Evolutionary conservation across 2,113 vertebrate genomes (phyloP).

Genomic region (Anser brachyrhynchus): DNA sequence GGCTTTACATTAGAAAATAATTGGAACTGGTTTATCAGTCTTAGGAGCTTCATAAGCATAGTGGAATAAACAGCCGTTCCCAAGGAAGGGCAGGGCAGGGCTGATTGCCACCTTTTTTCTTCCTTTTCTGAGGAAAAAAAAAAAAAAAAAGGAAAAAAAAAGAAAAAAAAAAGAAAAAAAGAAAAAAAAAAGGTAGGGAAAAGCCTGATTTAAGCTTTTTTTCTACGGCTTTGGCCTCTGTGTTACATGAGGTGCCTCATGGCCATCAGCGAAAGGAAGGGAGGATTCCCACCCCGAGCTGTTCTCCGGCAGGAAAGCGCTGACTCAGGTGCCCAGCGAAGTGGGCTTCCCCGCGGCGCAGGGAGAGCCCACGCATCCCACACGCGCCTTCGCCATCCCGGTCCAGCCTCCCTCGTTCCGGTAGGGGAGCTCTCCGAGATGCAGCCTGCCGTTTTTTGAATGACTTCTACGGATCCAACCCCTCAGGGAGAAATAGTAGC

Average conservation of each 20-base stretch:
- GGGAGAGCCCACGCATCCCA: slow-evolving; percentile 25
- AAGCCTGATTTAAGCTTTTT: neutral
- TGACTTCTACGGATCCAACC: neutral
- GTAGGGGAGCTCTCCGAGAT: neutral
- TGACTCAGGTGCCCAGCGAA: slow-evolving; percentile 20
- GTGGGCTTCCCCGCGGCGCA: slow-evolving; percentile 7
- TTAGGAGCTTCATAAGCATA: neutral
- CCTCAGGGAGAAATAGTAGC: neutral
- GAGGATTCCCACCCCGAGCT: neutral
- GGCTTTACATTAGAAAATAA: neutral
- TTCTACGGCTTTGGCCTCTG: neutral
- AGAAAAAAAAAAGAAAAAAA: neutral
- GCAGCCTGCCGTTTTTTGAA: neutral
- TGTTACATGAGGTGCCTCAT: accelerated
- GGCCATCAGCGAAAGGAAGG: neutral
- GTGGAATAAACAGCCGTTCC: neutral
- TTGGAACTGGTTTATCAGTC: neutral
- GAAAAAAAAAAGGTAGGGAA: neutral
- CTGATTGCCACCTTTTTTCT: neutral
- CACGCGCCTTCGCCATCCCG: neutral
- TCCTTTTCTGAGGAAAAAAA: neutral
- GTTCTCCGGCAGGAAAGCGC: neutral
- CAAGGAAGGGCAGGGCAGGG: neutral
- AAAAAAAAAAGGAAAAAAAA: neutral
- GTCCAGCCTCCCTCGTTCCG: neutral